Conservation (phyloP, 2,888 invertebrate species). For the Rosalia funebris region DNA sequence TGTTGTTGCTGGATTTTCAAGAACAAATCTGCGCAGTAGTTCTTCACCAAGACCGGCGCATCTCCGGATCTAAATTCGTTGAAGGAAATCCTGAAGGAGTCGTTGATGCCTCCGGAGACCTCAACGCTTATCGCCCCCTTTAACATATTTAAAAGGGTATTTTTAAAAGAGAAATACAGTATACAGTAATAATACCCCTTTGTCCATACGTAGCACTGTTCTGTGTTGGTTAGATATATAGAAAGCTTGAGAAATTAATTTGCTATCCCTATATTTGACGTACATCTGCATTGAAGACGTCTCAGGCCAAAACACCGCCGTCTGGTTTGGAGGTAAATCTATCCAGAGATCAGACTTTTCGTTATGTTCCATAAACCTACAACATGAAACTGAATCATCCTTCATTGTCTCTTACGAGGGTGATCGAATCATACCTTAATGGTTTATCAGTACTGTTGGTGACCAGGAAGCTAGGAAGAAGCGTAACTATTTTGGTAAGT, state of each 20-base stretch:
- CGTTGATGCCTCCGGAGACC: conserved; percentile 78
- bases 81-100: conserved; percentile 80
- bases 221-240: conserved; percentile 75
- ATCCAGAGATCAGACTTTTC: conserved; percentile 86
- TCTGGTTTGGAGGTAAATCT: conserved; percentile 76
- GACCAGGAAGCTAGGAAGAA: conserved; percentile 82
- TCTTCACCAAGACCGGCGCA: conserved; percentile 85
- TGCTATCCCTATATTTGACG: conserved; percentile 80
- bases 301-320: conserved; percentile 83
- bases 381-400: conserved; percentile 21
- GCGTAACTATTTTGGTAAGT: conserved; percentile 81
- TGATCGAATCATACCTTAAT: conserved; percentile 56
- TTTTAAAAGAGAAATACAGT: not conserved
- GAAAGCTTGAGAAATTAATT: conserved; percentile 80
- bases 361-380: conserved; percentile 86
- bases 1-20: conserved; percentile 78
- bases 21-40: conserved; percentile 83
- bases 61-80: conserved; percentile 79
- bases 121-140: conserved; percentile 77
- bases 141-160: conserved; percentile 44
- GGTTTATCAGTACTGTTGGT: conserved; percentile 74
- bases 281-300: conserved; percentile 84
- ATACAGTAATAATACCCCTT: conserved; percentile 74
- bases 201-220: conserved; percentile 84
- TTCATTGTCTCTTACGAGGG: conserved; percentile 5